Evolutionary conservation across 1,140 invertebrate genomes (phyloP), one percentile per base, ranked within the genome.

Genomic region (Amyelois transitella): DNA sequence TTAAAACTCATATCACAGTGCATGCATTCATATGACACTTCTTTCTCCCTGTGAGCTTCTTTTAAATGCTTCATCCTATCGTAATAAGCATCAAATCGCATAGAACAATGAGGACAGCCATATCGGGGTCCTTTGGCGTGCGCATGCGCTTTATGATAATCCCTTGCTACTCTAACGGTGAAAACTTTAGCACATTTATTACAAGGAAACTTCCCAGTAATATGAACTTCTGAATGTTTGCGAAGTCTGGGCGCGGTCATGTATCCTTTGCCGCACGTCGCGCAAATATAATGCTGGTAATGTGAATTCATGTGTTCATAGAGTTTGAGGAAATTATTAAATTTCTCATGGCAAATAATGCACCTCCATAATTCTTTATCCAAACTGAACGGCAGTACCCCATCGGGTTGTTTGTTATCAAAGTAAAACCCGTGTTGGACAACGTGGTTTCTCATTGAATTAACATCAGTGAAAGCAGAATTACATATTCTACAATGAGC

Each of bases 271-370:
- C 83, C 85, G 53, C 89, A 90, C 3, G 81, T 84, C 0, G 87
- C 77, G 52, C 89, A 90, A 32, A 87, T 85, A 22, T 88, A 86
- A 56, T 88, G 77, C 25, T 87, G 84, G 45, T 88, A 88, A 45
- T 88, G 82, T 4, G 77, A 65, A 55, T 90, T 89, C 71, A 88
- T 82, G 38, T 89, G 85, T 50, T 89, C 80, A 51, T 90, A 89
- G 0, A 88, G 55, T 69, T 83, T 86, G 0, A 88, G 57, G 32
- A 85, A 86, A 50, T 83, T 88, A 19, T 85, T 86, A 51, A 85
- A 86, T n/a, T 61, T 65, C 43, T 77, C 69, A 0, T 62, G 43
- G 28, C 85, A 88, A 45, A 85, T 62, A 0, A 85, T 65, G 56
- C 85, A 88, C n/a, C 57, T 68, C 85, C 82, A 86, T 1, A 65